These are phyloP conservation scores for Epinotia bilunana DNA, from an alignment of 2,888 invertebrate species.

Conservation along the genomic window DNA sequence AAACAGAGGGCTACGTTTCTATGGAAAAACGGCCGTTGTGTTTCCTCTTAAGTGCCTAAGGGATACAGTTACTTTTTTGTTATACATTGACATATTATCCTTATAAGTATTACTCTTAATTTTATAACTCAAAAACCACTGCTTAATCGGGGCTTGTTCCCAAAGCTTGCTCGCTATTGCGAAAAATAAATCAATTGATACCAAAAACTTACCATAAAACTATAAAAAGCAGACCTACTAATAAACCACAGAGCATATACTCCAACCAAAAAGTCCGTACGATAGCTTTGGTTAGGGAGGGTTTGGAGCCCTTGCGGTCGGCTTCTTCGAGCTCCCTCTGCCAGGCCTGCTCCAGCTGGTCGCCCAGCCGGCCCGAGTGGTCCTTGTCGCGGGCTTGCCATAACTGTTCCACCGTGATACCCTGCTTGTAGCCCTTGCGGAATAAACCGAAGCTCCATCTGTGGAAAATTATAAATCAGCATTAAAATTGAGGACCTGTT, in stretches of 20 bases:
- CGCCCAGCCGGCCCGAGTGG: slow-evolving; percentile 86
- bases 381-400: slow-evolving; percentile 86
- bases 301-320: slow-evolving; percentile 77
- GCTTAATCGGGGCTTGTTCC: no score
- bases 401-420: slow-evolving; percentile 87
- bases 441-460: slow-evolving; percentile 89
- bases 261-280: slow-evolving; percentile 85
- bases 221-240: slow-evolving; percentile 83
- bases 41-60: no score
- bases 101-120: no score
- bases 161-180: background rate
- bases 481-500: no score
- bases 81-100: no score
- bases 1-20: no score
- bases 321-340: slow-evolving; percentile 81
- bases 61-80: no score
- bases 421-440: slow-evolving; percentile 85
- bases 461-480: slow-evolving; percentile 48
- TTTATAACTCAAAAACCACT: no score
- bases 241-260: slow-evolving; percentile 85
- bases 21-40: no score
- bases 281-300: slow-evolving; percentile 85
- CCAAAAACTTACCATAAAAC: slow-evolving; percentile 81
- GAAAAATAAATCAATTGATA: background rate
- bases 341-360: slow-evolving; percentile 88